Percentiles rank a stretch among this genome's conserved stretches.
These are phyloP conservation scores for Panthera uncia DNA, from an alignment of 2,113 vertebrate genomes.

Conservation along the genomic window DNA sequence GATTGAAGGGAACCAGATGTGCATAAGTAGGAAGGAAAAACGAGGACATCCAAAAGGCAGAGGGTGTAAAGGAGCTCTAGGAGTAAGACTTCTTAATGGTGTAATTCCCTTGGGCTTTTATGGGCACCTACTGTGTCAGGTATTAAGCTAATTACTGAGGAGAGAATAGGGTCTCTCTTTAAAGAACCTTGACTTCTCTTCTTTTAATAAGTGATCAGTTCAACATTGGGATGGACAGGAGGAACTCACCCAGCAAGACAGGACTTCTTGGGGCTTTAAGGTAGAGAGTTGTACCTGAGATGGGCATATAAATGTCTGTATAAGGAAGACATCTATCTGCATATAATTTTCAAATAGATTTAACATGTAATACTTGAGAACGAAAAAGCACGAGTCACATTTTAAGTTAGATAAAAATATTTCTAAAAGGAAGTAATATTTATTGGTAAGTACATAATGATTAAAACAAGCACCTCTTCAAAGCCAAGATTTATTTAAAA, in stretches of 20 bases:
- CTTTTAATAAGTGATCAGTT: background rate
- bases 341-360: background rate
- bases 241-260: background rate
- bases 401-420: conserved; percentile 32
- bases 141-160: background rate
- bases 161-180: background rate
- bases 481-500: conserved; percentile 39
- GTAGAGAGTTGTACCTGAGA: background rate
- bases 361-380: background rate
- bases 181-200: background rate
- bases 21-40: background rate
- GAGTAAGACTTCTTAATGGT: background rate
- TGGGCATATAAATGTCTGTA: background rate
- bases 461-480: background rate
- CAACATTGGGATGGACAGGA: background rate
- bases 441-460: background rate
- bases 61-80: background rate
- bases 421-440: conserved; percentile 18
- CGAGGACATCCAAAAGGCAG: background rate
- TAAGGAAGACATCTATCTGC: background rate
- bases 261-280: background rate
- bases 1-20: background rate
- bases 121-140: background rate
- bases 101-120: background rate
- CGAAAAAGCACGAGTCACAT: background rate